Conservation (phyloP, 2,113 vertebrate species). For the Amblyornis subalaris region DNA sequence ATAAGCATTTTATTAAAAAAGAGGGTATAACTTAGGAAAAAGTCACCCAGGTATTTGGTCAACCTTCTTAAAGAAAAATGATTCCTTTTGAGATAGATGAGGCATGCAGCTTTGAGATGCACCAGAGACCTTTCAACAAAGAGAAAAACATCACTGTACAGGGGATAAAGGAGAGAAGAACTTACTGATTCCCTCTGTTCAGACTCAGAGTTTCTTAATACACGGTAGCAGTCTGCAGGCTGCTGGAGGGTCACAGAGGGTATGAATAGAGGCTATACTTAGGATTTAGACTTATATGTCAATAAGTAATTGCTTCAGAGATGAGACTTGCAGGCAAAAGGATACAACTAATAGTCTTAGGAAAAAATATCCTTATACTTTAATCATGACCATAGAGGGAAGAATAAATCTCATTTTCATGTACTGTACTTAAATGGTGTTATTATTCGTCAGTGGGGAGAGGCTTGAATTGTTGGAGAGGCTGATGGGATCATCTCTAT, state of each 20-base stretch:
- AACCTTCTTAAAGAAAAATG: neutral
- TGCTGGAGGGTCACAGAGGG: neutral
- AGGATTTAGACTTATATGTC: neutral
- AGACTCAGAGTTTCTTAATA: neutral
- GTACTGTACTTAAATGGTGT: neutral
- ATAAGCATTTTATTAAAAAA: neutral
- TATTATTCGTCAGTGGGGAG: neutral
- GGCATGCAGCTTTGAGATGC: neutral
- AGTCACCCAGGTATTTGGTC: neutral
- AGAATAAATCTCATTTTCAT: neutral
- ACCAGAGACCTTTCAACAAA: neutral
- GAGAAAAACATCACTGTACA: neutral
- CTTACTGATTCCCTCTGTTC: neutral
- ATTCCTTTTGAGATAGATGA: neutral
- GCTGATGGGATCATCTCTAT: neutral
- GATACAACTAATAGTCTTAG: neutral
- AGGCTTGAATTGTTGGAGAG: neutral
- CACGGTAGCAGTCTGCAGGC: neutral
- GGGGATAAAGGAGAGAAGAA: neutral
- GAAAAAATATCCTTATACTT: neutral
- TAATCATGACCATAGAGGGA: neutral
- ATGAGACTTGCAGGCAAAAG: neutral
- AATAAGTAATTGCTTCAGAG: neutral
- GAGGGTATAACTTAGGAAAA: accelerated
- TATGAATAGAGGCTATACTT: neutral